Conservation (phyloP, 2,113 vertebrate genomes). For the Hipposideros armiger region DNA sequence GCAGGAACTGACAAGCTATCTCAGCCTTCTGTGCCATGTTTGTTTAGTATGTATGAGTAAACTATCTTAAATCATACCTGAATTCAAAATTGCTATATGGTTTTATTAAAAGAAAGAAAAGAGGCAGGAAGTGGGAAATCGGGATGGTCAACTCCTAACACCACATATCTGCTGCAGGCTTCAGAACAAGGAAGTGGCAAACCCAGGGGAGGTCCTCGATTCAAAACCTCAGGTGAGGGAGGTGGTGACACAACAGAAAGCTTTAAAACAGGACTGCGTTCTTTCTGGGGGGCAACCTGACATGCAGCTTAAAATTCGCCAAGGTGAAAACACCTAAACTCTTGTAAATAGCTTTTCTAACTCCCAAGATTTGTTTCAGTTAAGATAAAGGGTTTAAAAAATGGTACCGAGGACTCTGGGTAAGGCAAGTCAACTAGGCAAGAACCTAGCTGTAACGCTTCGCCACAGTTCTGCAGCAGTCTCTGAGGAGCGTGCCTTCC, state of each 20-base stretch:
- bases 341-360: not conserved
- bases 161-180: not conserved
- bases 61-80: not conserved
- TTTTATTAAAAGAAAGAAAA: constrained; percentile 5
- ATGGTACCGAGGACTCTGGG: not conserved
- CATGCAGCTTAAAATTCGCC: not conserved
- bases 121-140: not conserved
- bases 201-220: not conserved
- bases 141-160: not conserved
- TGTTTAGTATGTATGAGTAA: not conserved
- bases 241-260: not conserved
- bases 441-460: not conserved
- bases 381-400: constrained; percentile 27
- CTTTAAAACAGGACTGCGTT: not conserved
- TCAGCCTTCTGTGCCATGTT: not conserved
- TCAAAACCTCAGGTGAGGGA: not conserved
- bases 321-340: not conserved
- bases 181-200: not conserved
- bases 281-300: not conserved
- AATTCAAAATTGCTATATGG: not conserved
- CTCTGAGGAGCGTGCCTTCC: not conserved
- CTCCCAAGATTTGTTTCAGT: not conserved
- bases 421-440: not conserved
- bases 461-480: not conserved
- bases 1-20: not conserved